Evolutionary conservation across 2,888 invertebrate genomes (phyloP).

Genomic region (Mimachlamys varia): DNA sequence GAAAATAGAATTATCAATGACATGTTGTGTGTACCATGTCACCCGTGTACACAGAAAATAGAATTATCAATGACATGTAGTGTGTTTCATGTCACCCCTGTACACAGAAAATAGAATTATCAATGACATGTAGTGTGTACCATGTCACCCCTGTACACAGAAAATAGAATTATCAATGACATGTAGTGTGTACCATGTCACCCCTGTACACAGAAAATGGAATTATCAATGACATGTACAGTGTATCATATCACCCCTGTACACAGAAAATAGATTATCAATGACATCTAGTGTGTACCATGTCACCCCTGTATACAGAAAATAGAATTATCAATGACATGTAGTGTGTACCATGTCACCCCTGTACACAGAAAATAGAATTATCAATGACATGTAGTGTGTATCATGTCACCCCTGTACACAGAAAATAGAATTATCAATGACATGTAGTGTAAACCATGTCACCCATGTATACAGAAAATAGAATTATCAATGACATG

Average conservation of each 20-base stretch:
- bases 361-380: slow-evolving; percentile 48
- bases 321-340: not conserved
- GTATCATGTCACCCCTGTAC: slow-evolving; percentile 69
- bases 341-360: too few species aligned
- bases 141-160: slow-evolving; percentile 64
- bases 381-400: not conserved
- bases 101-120: not conserved
- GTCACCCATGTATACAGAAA: slow-evolving; percentile 61
- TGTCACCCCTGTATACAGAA: slow-evolving; percentile 61
- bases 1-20: not conserved
- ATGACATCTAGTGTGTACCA: too few species aligned
- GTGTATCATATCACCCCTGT: slow-evolving; percentile 68
- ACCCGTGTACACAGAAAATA: slow-evolving; percentile 57
- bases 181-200: too few species aligned
- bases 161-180: not conserved
- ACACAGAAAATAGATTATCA: not conserved
- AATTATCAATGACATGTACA: not conserved
- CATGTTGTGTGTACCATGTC: too few species aligned
- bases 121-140: not conserved
- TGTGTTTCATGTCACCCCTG: slow-evolving; percentile 72
- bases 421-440: not conserved
- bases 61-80: not conserved
- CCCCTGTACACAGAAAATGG: too few species aligned
- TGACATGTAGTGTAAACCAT: too few species aligned
- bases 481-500: not conserved